These are phyloP conservation scores for Orthosia gothica DNA, from an alignment of 2,888 invertebrate species.

Conservation along the genomic window DNA sequence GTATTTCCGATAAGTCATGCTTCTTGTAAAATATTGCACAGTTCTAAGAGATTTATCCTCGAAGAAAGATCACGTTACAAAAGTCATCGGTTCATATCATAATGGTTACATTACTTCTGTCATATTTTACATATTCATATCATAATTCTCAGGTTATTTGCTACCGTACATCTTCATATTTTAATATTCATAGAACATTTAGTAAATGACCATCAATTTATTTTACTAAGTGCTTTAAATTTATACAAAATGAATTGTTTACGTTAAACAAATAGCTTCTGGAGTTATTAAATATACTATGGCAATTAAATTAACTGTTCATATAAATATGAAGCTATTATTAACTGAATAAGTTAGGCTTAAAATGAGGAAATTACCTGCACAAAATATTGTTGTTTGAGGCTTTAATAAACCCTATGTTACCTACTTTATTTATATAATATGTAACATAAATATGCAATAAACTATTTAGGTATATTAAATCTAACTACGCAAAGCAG, in stretches of 20 bases:
- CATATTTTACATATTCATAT: conserved; percentile 35
- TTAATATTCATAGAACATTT: conserved; percentile 42
- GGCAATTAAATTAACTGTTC: conserved; percentile 27
- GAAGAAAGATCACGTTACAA: conserved; percentile 4
- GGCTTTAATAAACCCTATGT: not conserved
- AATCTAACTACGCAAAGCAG: no score
- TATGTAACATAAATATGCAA: not conserved
- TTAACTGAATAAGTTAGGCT: not conserved
- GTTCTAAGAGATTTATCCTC: not conserved
- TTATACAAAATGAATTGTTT: conserved; percentile 38
- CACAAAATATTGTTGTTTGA: not conserved
- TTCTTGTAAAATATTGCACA: not conserved
- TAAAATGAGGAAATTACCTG: not conserved
- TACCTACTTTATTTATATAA: not conserved
- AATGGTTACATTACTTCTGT: conserved; percentile 21
- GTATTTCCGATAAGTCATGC: not conserved
- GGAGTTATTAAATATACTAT: conserved; percentile 40
- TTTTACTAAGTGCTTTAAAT: conserved; percentile 43
- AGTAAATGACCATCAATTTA: conserved; percentile 32
- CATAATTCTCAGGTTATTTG: conserved; percentile 31
- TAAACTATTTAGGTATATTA: not conserved
- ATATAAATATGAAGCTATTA: conserved; percentile 2
- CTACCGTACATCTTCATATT: conserved; percentile 31
- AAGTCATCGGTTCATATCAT: not conserved
- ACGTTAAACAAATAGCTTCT: conserved; percentile 42